Evolutionary conservation across 2,797 vertebrate species (phyloP).

Genomic region (Vultur gryphus): DNA sequence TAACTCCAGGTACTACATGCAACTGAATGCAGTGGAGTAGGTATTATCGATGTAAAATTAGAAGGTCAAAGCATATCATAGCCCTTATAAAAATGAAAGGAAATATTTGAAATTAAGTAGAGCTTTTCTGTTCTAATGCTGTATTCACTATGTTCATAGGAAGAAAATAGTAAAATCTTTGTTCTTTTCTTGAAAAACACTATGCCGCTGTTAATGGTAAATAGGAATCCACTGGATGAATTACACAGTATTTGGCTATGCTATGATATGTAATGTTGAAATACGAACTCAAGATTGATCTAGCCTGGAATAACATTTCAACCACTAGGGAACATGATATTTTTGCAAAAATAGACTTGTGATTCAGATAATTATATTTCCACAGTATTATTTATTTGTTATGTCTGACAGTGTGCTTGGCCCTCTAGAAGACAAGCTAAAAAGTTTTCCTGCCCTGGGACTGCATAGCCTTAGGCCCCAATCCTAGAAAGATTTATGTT

Average conservation of each 20-base stretch:
- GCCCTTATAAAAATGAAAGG: not conserved
- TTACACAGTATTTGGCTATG: not conserved
- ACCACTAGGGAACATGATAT: not conserved
- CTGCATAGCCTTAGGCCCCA: not conserved
- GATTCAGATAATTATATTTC: constrained; percentile 47
- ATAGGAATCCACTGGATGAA: not conserved
- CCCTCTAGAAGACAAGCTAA: constrained; percentile 2
- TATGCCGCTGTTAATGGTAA: not conserved
- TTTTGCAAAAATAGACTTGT: constrained; percentile 15
- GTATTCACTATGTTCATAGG: not conserved
- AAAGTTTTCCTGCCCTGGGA: constrained; percentile 13
- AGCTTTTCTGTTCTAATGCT: not conserved
- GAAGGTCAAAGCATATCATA: not conserved
- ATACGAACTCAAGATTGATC: not conserved
- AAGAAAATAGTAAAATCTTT: not conserved
- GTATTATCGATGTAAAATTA: not conserved
- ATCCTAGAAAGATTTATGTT: constrained; percentile 27
- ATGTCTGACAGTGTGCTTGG: constrained; percentile 22
- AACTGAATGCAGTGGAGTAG: not conserved
- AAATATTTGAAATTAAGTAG: not conserved
- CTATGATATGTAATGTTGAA: not conserved
- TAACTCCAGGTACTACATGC: not conserved
- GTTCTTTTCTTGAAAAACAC: not conserved
- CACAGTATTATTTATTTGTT: constrained; percentile 49
- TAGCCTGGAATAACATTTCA: constrained; percentile 5